Evolutionary conservation across 2,113 vertebrate genomes (phyloP), one percentile per base, ranked within the genome.

Genomic region (Grantiella picta): DNA sequence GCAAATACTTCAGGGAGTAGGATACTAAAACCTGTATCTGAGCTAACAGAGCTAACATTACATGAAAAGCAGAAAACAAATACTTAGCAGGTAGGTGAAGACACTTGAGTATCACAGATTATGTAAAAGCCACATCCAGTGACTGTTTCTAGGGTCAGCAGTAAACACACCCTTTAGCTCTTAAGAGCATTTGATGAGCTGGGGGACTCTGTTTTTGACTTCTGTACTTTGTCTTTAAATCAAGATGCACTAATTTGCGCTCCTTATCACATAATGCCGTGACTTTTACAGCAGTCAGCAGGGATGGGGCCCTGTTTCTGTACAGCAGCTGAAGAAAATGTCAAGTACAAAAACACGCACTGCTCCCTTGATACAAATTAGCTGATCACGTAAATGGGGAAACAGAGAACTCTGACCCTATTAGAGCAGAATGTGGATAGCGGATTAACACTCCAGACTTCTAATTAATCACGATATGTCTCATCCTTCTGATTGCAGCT

Each of bases 381-480:
- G 64, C 78, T 95, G 61, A 73, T 65, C 70, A 36, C 0, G 0
- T 70, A 86, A 92, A 66, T n/a, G 54, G 56, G 45, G 59, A 93
- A 89, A 89, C 8, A 57, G 49, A 92, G 72, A 64, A 68, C 80
- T 94, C 52, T 94, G 80, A 89, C 90, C 78, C 61, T 71, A 5
- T 88, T 87, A 49, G 10, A 70, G 54, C 27, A 83, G n/a, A 82
- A 85, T 31, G 35, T 40, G 61, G 22, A 42, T 29, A 87, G 72
- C 35, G 70, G 71, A 94, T 94, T 96, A 96, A 82, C 45, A 49
- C 88, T 75, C n/a, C 71, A 89, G 82, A 86, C 76, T 91, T 71
- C 47, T 65, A 91, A 59, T 92, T 91, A 94, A 92, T 80, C 60
- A 78, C 57, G 44, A 0, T 31, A 33, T 82, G 86, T 81, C 90